phyloP scores from a whole-genome alignment of 2,797 vertebrate genomes.

The Ptychadena robeensis region DNA sequence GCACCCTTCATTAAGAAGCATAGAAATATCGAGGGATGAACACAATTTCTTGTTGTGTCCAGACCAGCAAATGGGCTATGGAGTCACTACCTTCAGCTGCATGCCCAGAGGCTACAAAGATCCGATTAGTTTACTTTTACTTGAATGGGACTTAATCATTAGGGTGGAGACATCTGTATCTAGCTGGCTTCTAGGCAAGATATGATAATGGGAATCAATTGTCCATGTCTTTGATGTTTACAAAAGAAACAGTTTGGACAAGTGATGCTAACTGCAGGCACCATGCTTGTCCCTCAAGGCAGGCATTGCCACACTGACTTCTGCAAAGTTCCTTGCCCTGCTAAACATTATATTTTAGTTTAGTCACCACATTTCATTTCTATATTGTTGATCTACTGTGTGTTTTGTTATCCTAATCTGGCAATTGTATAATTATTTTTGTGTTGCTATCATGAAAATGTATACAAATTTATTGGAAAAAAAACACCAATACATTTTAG shows the following conservation, averaged over 20 bases:
- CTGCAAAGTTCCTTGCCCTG: background rate
- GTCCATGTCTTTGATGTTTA: constrained; percentile 68
- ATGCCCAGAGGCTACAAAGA: constrained; percentile 54
- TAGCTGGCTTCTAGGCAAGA: constrained; percentile 63
- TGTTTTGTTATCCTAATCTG: no score
- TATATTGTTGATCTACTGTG: no score
- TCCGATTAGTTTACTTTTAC: constrained; percentile 63
- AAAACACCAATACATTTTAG: no score
- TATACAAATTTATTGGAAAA: no score
- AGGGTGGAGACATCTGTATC: constrained; percentile 73
- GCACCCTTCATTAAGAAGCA: background rate
- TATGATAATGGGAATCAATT: constrained; percentile 67
- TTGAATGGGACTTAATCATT: constrained; percentile 66
- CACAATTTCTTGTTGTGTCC: constrained; percentile 19
- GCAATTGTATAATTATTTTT: no score
- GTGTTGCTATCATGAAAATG: no score
- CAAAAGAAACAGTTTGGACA: constrained; percentile 34
- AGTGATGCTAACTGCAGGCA: constrained; percentile 33
- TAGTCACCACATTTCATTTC: no score
- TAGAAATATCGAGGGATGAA: background rate
- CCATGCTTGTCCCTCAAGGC: constrained; percentile 5
- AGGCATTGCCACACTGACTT: background rate
- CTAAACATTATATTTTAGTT: background rate
- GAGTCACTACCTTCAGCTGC: constrained; percentile 61
- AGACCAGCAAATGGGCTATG: constrained; percentile 60